These are phyloP conservation scores for Alauda arvensis DNA, from an alignment of 2,797 vertebrate species.

Conservation along the genomic window DNA sequence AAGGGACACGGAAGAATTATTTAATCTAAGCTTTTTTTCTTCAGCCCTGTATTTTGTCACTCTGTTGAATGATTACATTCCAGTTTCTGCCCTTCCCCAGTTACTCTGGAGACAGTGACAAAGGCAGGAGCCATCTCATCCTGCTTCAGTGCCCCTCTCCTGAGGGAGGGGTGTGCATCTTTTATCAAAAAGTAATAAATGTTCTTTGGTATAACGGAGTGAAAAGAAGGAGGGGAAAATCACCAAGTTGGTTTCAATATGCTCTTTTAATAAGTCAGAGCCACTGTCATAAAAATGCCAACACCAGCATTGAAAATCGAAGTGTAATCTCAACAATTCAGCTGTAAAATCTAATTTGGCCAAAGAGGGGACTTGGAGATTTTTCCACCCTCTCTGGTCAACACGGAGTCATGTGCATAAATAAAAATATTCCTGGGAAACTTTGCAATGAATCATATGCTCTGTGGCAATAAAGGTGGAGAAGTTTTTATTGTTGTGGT, in stretches of 20 bases:
- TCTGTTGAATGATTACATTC: background rate
- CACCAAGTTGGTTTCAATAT: background rate
- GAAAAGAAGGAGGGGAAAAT: slow-evolving; percentile 1
- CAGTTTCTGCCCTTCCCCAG: background rate
- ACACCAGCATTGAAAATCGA: background rate
- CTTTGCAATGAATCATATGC: background rate
- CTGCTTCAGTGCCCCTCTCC: background rate
- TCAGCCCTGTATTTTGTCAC: background rate
- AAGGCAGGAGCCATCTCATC: background rate
- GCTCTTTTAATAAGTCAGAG: slow-evolving; percentile 3
- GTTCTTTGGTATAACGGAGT: background rate
- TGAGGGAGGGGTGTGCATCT: background rate
- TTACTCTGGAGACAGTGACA: background rate
- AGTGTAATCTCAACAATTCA: background rate
- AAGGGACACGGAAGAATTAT: slow-evolving; percentile 41
- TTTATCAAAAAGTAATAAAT: slow-evolving; percentile 14
- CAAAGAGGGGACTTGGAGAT: slow-evolving; percentile 16
- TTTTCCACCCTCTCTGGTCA: slow-evolving; percentile 29
- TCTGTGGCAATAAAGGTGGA: background rate
- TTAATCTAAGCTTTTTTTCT: slow-evolving; percentile 28
- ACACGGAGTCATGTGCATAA: background rate
- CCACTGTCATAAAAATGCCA: slow-evolving; percentile 9
- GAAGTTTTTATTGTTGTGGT: background rate
- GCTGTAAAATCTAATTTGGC: slow-evolving; percentile 1
- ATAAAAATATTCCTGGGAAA: slow-evolving; percentile 21